Evolutionary conservation across 2,113 vertebrate genomes (phyloP).

Genomic region (Epinephelus cyanopodus): DNA sequence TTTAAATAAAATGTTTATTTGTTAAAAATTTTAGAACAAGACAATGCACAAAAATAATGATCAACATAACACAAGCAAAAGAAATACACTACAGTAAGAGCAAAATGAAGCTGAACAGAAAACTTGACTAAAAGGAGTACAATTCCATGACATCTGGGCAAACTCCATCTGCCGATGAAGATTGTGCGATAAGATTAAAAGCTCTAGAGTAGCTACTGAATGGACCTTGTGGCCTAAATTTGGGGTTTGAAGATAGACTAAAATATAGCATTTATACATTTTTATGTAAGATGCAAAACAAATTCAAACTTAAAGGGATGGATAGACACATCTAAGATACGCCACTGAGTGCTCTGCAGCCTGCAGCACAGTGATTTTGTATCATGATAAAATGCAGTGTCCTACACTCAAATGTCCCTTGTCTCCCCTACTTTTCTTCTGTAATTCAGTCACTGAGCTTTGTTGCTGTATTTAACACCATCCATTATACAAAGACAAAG

Average conservation of each 20-base stretch:
- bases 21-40: no score
- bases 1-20: no score
- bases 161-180: neutral
- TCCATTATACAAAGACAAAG: conserved; percentile 15
- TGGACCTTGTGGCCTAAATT: neutral
- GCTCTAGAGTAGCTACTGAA: neutral
- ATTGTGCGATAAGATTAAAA: neutral
- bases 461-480: conserved; percentile 15
- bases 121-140: no score
- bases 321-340: neutral
- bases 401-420: neutral
- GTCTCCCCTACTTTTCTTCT: neutral
- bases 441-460: neutral
- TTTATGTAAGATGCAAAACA: no score
- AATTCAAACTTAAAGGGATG: no score
- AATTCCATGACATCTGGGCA: neutral
- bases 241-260: no score
- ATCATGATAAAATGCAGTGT: neutral
- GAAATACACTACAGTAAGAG: no score
- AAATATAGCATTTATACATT: neutral
- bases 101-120: no score
- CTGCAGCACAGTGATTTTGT: neutral
- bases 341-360: neutral
- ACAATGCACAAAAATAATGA: no score
- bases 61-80: no score